These are phyloP conservation scores for Orchestia grillus DNA, from an alignment of 1,140 invertebrate species.

Conservation along the genomic window DNA sequence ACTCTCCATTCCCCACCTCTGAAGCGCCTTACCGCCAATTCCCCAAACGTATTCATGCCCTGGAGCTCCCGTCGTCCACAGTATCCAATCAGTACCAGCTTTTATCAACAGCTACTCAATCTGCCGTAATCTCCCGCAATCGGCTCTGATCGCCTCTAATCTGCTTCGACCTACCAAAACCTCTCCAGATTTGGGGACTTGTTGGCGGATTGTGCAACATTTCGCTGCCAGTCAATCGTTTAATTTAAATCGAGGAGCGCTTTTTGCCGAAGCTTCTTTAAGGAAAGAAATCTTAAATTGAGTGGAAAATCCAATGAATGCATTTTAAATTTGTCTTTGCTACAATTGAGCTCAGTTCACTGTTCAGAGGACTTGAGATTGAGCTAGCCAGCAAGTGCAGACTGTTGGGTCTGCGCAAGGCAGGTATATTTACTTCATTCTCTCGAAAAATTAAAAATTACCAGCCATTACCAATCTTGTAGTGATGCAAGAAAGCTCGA, in stretches of 20 bases:
- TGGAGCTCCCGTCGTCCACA: not conserved
- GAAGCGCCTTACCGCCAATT: not conserved
- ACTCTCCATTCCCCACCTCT: not conserved
- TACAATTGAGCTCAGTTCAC: not conserved
- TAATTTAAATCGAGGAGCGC: not conserved
- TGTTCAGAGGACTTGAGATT: not conserved
- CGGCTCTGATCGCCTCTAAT: slow-evolving; percentile 50
- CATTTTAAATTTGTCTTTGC: not conserved
- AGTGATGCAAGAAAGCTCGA: not conserved
- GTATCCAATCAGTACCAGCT: not conserved
- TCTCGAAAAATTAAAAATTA: too few species aligned
- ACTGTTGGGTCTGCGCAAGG: not conserved
- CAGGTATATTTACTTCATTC: not conserved
- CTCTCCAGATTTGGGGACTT: slow-evolving; percentile 37
- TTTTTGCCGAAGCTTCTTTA: not conserved
- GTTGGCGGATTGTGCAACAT: slow-evolving; percentile 33
- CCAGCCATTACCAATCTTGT: too few species aligned
- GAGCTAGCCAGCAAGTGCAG: not conserved
- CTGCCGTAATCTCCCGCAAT: slow-evolving; percentile 35
- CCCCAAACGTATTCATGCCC: not conserved
- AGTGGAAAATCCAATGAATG: not conserved
- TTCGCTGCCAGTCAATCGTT: slow-evolving; percentile 33
- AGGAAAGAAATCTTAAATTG: not conserved
- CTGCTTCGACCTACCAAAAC: slow-evolving; percentile 54
- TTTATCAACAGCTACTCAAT: slow-evolving; percentile 56